These are phyloP conservation scores for Enteromius afrohamiltoni DNA, from an alignment of 2,797 vertebrate species.

Conservation along the genomic window DNA sequence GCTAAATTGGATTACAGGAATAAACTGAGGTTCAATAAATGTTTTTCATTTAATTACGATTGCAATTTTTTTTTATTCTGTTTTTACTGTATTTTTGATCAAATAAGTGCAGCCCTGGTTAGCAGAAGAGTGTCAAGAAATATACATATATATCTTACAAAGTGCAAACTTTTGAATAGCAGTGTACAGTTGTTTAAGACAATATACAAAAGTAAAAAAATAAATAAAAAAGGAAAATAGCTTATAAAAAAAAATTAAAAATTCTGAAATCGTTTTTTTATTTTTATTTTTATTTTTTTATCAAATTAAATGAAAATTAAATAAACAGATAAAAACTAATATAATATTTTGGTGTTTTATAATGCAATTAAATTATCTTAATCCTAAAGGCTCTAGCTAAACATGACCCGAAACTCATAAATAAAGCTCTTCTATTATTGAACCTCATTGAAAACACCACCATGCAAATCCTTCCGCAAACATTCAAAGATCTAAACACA, in stretches of 20 bases:
- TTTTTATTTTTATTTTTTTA: no score
- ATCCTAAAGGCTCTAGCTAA: background rate
- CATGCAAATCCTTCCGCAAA: conserved; percentile 24
- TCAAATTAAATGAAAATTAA: background rate
- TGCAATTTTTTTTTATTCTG: no score
- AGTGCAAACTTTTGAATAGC: background rate
- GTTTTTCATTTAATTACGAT: no score
- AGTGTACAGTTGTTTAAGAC: background rate
- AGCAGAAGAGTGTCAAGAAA: background rate
- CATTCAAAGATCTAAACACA: background rate
- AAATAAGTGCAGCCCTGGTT: background rate
- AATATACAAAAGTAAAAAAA: no score
- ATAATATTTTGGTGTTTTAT: background rate
- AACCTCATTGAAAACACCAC: background rate
- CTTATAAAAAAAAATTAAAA: background rate
- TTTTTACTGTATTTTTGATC: background rate
- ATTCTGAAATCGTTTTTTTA: no score
- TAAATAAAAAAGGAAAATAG: no score
- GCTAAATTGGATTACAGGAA: background rate
- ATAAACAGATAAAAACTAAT: background rate
- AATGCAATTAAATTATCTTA: background rate
- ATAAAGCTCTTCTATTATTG: background rate
- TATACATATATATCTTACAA: no score
- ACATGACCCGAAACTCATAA: background rate
- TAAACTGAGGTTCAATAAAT: background rate